Evolutionary conservation across 2,113 vertebrate species (phyloP), one percentile per base, ranked within the genome.

Genomic region (Spheniscus mendiculus): DNA sequence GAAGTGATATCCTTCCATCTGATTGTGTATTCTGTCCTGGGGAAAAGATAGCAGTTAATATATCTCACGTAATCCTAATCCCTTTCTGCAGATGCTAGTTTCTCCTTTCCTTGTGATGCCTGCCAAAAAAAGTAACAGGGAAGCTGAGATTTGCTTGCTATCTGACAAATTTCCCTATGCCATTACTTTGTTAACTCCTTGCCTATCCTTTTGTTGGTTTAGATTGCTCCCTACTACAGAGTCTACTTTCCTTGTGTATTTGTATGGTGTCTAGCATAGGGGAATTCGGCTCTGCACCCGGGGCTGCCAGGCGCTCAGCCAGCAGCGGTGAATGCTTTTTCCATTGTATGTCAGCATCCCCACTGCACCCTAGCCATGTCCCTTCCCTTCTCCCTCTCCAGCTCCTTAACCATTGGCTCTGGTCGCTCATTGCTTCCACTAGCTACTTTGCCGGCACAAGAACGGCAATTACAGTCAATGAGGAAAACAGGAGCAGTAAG

Each of bases 301-400:
- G 36, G n/a, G 16, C 13, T 89, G 30, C 47, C 56, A 59, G 49
- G 14, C 1, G 1, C 36, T 85, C 1, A 0, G 17, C 55, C 69
- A 86, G 25, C 52, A 77, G 62, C 13, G 3, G 21, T 18, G 42
- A 59, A 66, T 76, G 47, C 18, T 52, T 79, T 86, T 89, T 17
- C 42, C 12, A 8, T 53, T 62, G 34, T 69, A 11, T 66, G 8
- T 76, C 34, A 21, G 16, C 47, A 50, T 59, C 22, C n/a, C 18
- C 27, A 4, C n/a, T 49, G 71, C 52, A 63, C 13, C 21, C 25
- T 32, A 76, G 18, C 21, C 25, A 11, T 0, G 0, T 45, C 25
- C 30, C 34, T 66, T 88, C 40, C 36, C 50, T 79, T 86, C 17
- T 90, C 29, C 15, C 6, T 59, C 32, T 90, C 45, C 80, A 53